Conservation (phyloP, 1,140 invertebrate genomes). For the Zaprionus inermis region DNA sequence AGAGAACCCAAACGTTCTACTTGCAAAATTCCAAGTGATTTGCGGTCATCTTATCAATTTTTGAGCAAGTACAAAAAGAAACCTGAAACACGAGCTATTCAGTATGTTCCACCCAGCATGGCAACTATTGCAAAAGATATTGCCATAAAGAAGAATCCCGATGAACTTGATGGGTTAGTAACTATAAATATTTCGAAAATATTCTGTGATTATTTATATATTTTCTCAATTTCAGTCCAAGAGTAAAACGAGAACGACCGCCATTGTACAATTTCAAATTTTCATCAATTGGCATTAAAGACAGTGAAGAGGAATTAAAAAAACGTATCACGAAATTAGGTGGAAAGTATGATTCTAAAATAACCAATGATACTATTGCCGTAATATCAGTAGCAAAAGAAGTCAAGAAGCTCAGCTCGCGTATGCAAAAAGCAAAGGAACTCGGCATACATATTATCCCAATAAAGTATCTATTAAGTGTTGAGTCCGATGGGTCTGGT, state of each 20-base stretch:
- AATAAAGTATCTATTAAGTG: conserved; percentile 90
- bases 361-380: conserved; percentile 88
- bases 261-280: conserved; percentile 93
- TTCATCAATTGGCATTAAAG: conserved; percentile 88
- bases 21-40: conserved; percentile 90
- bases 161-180: conserved; percentile 84
- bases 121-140: conserved; percentile 79
- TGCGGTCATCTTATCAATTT: conserved; percentile 87
- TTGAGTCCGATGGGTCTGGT: conserved; percentile 85
- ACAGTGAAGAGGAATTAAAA: conserved; percentile 88
- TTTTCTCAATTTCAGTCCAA: conserved; percentile 84
- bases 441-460: conserved; percentile 92
- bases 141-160: conserved; percentile 85
- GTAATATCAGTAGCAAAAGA: conserved; percentile 90
- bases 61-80: conserved; percentile 90
- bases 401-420: conserved; percentile 88
- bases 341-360: conserved; percentile 89
- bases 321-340: conserved; percentile 90
- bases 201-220: not conserved
- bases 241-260: conserved; percentile 86
- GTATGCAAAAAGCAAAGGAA: conserved; percentile 89
- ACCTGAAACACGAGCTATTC: conserved; percentile 87
- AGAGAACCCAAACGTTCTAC: conserved; percentile 90
- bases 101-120: conserved; percentile 85
- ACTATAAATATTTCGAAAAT: not conserved